These are phyloP conservation scores for Apostichopus parvimensis DNA, from an alignment of 35 echinoderm and acorn worm species.

Conservation along the genomic window DNA sequence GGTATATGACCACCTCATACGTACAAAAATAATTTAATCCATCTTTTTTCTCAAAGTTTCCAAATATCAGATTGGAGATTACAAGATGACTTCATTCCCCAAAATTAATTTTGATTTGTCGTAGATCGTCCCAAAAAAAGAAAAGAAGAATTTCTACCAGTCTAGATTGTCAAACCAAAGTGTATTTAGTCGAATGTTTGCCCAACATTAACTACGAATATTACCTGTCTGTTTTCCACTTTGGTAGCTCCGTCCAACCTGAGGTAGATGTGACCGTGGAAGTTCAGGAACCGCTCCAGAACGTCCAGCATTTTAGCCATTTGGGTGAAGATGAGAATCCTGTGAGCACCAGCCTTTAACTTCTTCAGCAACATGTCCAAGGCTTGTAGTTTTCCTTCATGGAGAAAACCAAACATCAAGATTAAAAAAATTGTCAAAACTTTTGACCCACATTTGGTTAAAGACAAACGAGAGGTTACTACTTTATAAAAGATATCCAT, in stretches of 20 bases:
- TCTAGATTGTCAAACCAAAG: too few relatives aligned
- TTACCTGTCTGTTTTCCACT: slow-evolving; percentile 95
- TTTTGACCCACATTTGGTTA: too few relatives aligned
- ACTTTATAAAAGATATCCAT: too few relatives aligned
- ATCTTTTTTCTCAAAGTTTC: too few relatives aligned
- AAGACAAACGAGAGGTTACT: too few relatives aligned
- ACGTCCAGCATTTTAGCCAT: slow-evolving; percentile 98
- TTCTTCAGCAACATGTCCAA: slow-evolving; percentile 71
- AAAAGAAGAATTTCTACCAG: not conserved
- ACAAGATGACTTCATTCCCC: too few relatives aligned
- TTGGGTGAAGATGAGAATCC: slow-evolving; percentile 97
- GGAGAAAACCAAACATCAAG: not conserved
- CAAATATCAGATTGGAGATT: too few relatives aligned
- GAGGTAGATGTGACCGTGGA: slow-evolving; percentile 97
- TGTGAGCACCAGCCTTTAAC: slow-evolving; percentile 69
- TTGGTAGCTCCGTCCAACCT: slow-evolving; percentile 96
- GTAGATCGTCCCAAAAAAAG: not conserved
- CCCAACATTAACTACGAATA: too few relatives aligned
- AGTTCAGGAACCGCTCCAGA: slow-evolving; percentile 95
- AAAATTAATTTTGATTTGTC: too few relatives aligned
- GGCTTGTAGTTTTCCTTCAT: slow-evolving; percentile 88
- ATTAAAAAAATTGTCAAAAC: not conserved
- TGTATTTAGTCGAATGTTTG: too few relatives aligned
- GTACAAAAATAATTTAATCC: too few relatives aligned
- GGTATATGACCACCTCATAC: not conserved